Evolutionary conservation across 92 coral and sea anemone genomes (phyloP).

Genomic region (Pocillopora grandis): DNA sequence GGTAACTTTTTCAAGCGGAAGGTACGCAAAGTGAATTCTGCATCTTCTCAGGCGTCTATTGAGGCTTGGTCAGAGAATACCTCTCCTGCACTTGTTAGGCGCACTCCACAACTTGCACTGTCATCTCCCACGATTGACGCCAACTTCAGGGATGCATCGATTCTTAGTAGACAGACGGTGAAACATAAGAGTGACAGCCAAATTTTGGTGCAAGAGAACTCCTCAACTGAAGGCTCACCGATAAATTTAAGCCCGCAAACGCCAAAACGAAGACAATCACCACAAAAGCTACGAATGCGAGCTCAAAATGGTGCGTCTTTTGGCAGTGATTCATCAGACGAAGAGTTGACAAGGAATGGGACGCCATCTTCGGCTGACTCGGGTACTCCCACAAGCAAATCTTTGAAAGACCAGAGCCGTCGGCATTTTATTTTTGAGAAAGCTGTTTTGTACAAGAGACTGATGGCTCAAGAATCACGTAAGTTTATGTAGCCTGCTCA

Average conservation of each 20-base stretch:
- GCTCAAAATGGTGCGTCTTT: constrained; percentile 1
- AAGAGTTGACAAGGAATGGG: constrained; percentile 6
- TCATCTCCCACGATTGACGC: constrained; percentile 1
- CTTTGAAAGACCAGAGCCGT: constrained; percentile 1
- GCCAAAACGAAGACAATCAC: constrained; percentile 12
- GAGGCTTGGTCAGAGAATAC: constrained; percentile 59
- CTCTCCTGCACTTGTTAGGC: constrained; percentile 21
- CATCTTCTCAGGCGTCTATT: constrained; percentile 57
- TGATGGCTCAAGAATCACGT: constrained; percentile 34
- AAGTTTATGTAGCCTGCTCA: background rate
- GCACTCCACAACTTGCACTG: constrained; percentile 9
- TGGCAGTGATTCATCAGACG: constrained; percentile 38
- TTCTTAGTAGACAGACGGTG: constrained; percentile 13
- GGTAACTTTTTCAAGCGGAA: constrained; percentile 27
- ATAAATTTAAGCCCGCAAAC: constrained; percentile 20
- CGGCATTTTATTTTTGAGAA: constrained; percentile 25
- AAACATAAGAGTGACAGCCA: constrained; percentile 44
- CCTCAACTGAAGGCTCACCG: constrained; percentile 33
- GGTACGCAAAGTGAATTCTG: constrained; percentile 45
- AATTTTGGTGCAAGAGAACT: constrained; percentile 7
- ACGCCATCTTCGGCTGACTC: background rate
- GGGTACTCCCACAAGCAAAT: constrained; percentile 6
- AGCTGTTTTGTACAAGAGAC: constrained; percentile 31
- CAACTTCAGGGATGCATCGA: constrained; percentile 26
- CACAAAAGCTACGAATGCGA: background rate